Base-by-base conservation (phyloP, 2,113 vertebrate genomes). In the Cygnus atratus region DNA sequence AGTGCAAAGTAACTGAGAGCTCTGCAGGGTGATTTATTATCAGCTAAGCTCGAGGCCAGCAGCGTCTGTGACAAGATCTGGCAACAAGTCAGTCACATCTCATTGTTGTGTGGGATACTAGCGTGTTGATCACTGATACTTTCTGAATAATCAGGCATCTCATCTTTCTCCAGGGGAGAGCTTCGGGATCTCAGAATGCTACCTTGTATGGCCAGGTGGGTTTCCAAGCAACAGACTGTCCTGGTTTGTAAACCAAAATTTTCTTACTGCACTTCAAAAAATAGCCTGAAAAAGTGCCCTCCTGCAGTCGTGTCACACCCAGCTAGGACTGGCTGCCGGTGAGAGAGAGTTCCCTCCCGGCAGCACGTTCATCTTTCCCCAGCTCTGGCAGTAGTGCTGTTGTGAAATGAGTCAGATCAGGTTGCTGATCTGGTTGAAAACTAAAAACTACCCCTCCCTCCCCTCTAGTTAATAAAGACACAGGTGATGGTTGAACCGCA, bases 91-190 rank as follows among this genome's bases (percentile, higher is more conserved):
- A 9, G 63, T 84, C 28, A 0, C 11, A 44, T 54, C 68, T 46
- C 4, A 1, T 19, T 41, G 62, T 3, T n/a, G 31, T n/a, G 25
- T 25, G 41, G 52, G 82, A 26, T 0, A 14, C 29, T 2, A 46
- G 37, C 0, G 0, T 18, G 46, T 7, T 26, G 50, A 33, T 41
- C 20, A 2, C 66, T 14, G 82, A 6, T 48, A 33, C n/a, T 79
- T 72, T 57, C 29, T 48, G 29, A 83, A 48, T 37, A 31, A 90
- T 48, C 39, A 28, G 33, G 18, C 48, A 59, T 78, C 39, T 85
- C 33, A 62, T 29, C 58, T 84, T 81, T 66, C 33, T 72, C 48
- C 41, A 2, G 1, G 12, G 58, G 44, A 81, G 9, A 81, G 20
- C 37, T 1, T 7, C 15, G 11, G n/a, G 37, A 24, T 87, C 66